Evolutionary conservation across 92 coral and sea anemone species (phyloP), one percentile per base, ranked within the genome.

Genomic region (Actinernus sp.): DNA sequence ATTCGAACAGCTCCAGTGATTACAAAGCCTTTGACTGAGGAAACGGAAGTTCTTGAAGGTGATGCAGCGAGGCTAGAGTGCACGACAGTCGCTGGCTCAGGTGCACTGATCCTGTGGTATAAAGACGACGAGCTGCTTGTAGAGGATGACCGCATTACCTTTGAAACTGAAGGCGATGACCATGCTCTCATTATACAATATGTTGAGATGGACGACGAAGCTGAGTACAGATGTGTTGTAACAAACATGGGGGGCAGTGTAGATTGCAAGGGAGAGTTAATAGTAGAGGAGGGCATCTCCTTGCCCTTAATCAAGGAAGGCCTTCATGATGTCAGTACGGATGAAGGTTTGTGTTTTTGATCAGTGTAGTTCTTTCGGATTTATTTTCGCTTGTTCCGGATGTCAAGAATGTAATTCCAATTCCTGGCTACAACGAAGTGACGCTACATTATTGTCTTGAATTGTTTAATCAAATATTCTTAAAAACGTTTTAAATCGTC

Each of bases 241-340:
- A 74, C 71, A 14, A 94, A 94, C 22, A 73, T 74, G 31, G 68
- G 73, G 24, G 98, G 97, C 4, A 73, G 69, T 29, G 91, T 79
- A 19, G 68, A 88, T 26, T 65, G 85, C 49, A 51, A 36, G 50
- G 68, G 88, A 39, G 91, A 92, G 52, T 60, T 94, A 50, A 85
- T 94, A 19, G 88, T 94, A 8, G 96, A 94, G 43, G 97, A 94
- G 54, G 97, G 97, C 54, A 81, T 94, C 47, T 73, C 88, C 23
- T 61, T 92, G 64, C 98, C 98, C 9, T 82, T 92, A 44, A 86
- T 91, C 57, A 91, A 85, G 78, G 84, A 84, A 53, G 84, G 90
- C 31, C 75, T 94, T 22, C 47, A 65, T 27, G 61, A 78, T 40
- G 5, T 86, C 44, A 89, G 77, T 21, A 81, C 76, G 3, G 82